phyloP scores from a whole-genome alignment of 2,113 vertebrate species.

The Pimephales promelas region DNA sequence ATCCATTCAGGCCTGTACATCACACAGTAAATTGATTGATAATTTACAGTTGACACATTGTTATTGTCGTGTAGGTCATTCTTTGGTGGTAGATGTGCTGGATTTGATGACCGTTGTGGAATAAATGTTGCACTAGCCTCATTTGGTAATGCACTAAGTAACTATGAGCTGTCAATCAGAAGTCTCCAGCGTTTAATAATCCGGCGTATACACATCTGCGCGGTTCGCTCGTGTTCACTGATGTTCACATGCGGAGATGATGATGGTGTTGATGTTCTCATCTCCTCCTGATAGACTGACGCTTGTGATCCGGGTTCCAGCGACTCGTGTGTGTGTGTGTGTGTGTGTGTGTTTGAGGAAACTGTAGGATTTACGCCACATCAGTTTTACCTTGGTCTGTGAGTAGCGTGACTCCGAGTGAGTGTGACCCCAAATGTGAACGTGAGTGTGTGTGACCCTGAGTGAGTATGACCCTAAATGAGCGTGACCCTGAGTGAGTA shows the following conservation, averaged over 20 bases:
- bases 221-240: not conserved
- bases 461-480: too few relatives aligned
- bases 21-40: not conserved
- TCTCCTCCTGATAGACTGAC: too few relatives aligned
- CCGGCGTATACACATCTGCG: not conserved
- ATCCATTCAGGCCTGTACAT: not conserved
- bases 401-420: too few relatives aligned
- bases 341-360: not conserved
- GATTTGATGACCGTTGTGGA: not conserved
- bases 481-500: too few relatives aligned
- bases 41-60: not conserved
- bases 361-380: too few relatives aligned
- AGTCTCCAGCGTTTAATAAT: not conserved
- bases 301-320: too few relatives aligned
- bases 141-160: not conserved
- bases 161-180: too few relatives aligned
- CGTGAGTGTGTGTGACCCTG: too few relatives aligned
- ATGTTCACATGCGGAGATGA: not conserved
- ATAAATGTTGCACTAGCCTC: not conserved
- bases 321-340: not conserved
- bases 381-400: too few relatives aligned
- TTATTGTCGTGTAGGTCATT: not conserved
- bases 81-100: not conserved
- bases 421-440: too few relatives aligned
- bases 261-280: not conserved